Percentiles rank a stretch among this genome's conserved stretches.
Evolutionary conservation across 2,797 vertebrate species (phyloP).

Genomic region (Chloroceryle amazona): DNA sequence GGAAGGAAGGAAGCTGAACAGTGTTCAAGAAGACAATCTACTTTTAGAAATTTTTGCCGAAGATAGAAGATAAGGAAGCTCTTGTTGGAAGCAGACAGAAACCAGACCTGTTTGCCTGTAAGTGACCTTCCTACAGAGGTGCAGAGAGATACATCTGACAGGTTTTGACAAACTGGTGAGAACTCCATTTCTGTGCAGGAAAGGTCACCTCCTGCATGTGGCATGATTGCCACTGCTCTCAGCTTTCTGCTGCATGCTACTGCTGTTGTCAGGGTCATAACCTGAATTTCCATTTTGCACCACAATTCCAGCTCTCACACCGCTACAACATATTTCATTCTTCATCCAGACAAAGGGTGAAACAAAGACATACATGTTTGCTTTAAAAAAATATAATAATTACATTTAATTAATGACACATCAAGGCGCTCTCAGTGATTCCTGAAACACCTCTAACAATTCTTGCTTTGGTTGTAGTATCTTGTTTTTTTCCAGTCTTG

Average conservation of each 20-base stretch:
- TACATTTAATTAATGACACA: background rate
- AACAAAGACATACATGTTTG: background rate
- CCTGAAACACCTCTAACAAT: background rate
- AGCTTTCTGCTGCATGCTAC: background rate
- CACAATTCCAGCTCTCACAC: accelerated
- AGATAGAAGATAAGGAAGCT: background rate
- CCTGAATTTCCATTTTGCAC: accelerated
- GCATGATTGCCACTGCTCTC: background rate
- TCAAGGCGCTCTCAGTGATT: background rate
- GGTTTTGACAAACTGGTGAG: background rate
- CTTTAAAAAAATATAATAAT: background rate
- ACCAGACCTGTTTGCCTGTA: background rate
- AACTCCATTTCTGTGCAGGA: background rate
- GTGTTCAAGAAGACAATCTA: background rate
- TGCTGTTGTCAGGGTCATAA: background rate
- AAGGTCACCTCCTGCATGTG: background rate
- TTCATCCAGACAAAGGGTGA: background rate
- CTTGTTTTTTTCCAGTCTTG: background rate
- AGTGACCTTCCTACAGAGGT: background rate
- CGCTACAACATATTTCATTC: background rate
- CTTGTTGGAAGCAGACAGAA: background rate
- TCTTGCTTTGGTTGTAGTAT: background rate
- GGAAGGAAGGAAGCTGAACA: background rate
- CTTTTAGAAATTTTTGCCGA: background rate
- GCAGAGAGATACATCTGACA: background rate